Conservation (phyloP, 2,113 vertebrate species). For the Rafetus swinhoei region DNA sequence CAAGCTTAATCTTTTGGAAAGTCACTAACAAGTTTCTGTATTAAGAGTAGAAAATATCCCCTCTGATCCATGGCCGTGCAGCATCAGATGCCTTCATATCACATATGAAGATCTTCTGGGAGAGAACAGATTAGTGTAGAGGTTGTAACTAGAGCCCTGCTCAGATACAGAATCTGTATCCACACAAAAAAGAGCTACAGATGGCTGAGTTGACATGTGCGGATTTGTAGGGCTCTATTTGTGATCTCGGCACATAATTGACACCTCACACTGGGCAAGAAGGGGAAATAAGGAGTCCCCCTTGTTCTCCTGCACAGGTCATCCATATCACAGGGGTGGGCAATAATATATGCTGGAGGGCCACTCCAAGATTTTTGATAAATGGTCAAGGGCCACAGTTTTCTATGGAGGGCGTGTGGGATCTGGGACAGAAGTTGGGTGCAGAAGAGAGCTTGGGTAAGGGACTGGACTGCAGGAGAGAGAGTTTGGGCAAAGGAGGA, state of each 20-base stretch:
- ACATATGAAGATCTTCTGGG: accelerated
- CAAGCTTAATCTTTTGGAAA: accelerated
- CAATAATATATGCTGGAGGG: no score
- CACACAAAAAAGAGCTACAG: no score
- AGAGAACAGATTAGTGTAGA: accelerated
- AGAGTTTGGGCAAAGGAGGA: no score
- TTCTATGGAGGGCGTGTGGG: no score
- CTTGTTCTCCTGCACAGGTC: neutral
- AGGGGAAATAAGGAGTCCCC: accelerated
- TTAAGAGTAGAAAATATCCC: accelerated
- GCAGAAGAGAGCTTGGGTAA: no score
- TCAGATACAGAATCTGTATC: no score
- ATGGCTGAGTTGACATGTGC: no score
- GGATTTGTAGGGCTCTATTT: accelerated
- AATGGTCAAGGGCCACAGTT: no score
- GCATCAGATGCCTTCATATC: accelerated
- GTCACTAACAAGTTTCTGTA: neutral
- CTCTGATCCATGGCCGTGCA: accelerated
- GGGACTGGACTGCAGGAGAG: no score
- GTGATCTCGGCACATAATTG: accelerated
- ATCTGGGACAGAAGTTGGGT: no score
- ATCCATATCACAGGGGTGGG: neutral
- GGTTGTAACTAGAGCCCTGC: neutral
- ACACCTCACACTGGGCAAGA: neutral
- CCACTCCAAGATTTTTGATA: no score